Evolutionary conservation across 2,888 invertebrate species (phyloP).

Genomic region (Tyria jacobaeae): DNA sequence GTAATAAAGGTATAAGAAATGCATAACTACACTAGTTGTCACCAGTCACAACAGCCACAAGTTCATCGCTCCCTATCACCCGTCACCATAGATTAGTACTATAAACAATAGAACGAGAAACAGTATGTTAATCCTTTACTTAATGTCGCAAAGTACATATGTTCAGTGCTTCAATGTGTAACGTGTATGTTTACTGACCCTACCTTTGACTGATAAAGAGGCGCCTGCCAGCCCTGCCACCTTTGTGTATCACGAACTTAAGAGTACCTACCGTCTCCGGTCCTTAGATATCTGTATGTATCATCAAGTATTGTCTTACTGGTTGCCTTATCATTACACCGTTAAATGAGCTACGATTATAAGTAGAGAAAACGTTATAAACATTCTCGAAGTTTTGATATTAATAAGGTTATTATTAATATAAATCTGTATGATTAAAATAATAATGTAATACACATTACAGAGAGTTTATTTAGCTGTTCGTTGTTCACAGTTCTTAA

Average conservation of each 20-base stretch:
- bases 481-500: not conserved
- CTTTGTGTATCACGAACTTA: constrained; percentile 31
- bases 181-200: constrained; percentile 68
- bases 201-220: constrained; percentile 81
- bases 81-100: constrained; percentile 37
- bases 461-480: not conserved
- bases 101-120: constrained; percentile 51
- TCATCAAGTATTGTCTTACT: constrained; percentile 14
- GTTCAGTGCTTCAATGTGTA: constrained; percentile 47
- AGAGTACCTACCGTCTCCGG: constrained; percentile 11
- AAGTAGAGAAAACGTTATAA: not conserved
- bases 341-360: constrained; percentile 1
- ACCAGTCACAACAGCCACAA: constrained; percentile 11
- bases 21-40: not conserved
- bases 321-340: constrained; percentile 1
- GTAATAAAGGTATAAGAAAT: no score
- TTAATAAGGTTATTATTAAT: not conserved
- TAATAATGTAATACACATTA: not conserved
- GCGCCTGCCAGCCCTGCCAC: constrained; percentile 54
- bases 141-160: constrained; percentile 34
- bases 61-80: constrained; percentile 26
- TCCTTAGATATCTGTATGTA: constrained; percentile 20
- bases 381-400: not conserved
- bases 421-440: not conserved
- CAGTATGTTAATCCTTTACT: constrained; percentile 47